Conservation (phyloP, 2,888 invertebrate genomes). For the Sphaeridia pumilis region DNA sequence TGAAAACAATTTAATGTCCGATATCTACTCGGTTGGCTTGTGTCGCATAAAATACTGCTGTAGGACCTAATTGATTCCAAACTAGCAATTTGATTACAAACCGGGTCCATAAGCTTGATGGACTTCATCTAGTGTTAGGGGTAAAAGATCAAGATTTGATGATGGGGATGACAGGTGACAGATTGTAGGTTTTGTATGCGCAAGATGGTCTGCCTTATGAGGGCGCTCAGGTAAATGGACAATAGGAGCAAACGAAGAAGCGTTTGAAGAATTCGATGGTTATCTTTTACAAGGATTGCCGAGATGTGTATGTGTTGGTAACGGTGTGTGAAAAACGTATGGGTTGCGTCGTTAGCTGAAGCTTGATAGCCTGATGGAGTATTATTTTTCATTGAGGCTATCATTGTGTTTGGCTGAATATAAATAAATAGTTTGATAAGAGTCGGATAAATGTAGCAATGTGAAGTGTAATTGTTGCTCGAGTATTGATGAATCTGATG, state of each 20-base stretch:
- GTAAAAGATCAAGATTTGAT: no score
- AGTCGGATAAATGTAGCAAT: not conserved
- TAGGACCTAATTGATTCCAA: no score
- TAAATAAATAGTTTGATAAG: slow-evolving; percentile 3
- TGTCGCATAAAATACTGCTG: no score
- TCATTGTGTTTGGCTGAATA: slow-evolving; percentile 1
- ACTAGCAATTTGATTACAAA: no score
- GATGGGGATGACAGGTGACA: no score
- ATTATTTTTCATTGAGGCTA: not conserved
- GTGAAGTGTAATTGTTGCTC: not conserved
- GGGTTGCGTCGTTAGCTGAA: not conserved
- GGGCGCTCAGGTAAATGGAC: not conserved
- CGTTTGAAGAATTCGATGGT: not conserved
- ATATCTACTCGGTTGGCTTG: no score
- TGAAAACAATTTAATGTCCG: no score
- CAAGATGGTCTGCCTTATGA: not conserved
- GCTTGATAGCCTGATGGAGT: not conserved
- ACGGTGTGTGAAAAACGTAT: slow-evolving; percentile 1
- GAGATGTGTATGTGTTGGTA: not conserved
- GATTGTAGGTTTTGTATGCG: no score
- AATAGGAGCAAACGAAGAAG: not conserved
- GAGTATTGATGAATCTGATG: not conserved
- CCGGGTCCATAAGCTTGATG: no score
- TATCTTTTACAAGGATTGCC: not conserved
- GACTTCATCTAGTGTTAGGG: no score